Evolutionary conservation across 2,797 vertebrate species (phyloP).

Genomic region (Gobionotothen gibberifrons): DNA sequence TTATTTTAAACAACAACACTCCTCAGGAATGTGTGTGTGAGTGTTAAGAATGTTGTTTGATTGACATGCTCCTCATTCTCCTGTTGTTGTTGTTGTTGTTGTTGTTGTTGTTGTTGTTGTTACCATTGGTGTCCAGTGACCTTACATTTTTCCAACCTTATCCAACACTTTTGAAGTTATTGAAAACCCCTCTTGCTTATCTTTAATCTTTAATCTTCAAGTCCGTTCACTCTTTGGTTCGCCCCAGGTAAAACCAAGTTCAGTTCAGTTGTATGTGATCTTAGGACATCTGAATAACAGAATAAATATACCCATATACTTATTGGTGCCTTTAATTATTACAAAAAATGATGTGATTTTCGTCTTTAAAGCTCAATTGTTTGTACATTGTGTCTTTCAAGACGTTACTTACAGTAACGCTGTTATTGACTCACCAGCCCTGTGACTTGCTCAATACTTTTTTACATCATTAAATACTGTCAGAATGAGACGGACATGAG

Average conservation of each 20-base stretch:
- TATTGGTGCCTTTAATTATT: no score
- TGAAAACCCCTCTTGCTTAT: no score
- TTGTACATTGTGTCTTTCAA: not conserved
- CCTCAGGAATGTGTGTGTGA: no score
- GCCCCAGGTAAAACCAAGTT: no score
- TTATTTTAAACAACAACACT: no score
- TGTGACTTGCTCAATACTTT: not conserved
- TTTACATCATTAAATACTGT: not conserved
- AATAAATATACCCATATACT: no score
- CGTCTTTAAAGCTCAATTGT: not conserved
- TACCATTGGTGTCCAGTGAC: not conserved
- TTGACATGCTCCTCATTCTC: not conserved
- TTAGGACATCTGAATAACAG: no score
- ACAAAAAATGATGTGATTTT: no score
- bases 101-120: not conserved
- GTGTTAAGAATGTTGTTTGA: not conserved
- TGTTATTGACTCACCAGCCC: slow-evolving; percentile 20
- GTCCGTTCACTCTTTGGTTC: no score
- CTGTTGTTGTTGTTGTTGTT: not conserved
- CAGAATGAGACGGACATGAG: slow-evolving; percentile 22
- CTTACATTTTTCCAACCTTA: not conserved
- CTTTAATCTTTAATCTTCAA: no score
- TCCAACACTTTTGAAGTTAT: not conserved
- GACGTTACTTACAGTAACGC: slow-evolving; percentile 17
- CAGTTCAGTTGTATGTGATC: no score